Conservation (phyloP, 64 coral and sea anemone species). For the Dendronephthya gigantea region DNA sequence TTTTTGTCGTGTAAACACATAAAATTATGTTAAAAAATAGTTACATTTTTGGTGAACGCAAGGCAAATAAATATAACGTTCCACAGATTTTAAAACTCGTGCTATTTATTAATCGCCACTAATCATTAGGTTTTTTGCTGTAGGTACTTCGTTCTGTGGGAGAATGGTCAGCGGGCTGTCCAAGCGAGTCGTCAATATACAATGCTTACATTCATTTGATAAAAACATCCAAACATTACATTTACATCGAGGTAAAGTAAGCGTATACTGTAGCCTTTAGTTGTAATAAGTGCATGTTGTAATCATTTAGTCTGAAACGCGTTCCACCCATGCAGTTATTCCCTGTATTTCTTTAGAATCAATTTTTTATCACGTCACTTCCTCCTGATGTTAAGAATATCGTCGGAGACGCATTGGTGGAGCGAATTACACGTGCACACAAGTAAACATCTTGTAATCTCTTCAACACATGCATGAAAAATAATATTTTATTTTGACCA, state of each 20-base stretch:
- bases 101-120: too few relatives aligned
- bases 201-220: slow-evolving; percentile 68
- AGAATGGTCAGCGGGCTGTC: slow-evolving; percentile 73
- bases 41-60: too few relatives aligned
- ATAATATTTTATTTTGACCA: too few relatives aligned
- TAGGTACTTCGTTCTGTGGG: slow-evolving; percentile 83
- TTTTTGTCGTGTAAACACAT: too few relatives aligned
- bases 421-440: slow-evolving; percentile 62
- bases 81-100: too few relatives aligned
- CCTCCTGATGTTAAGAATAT: slow-evolving; percentile 62
- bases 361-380: slow-evolving; percentile 79
- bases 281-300: background rate
- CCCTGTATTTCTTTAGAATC: too few relatives aligned
- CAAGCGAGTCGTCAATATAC: slow-evolving; percentile 55
- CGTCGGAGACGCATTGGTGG: slow-evolving; percentile 56
- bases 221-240: slow-evolving; percentile 58
- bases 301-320: too few relatives aligned
- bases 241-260: slow-evolving; percentile 72
- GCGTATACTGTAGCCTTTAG: background rate
- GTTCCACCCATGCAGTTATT: background rate
- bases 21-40: too few relatives aligned
- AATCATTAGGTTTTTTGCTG: background rate
- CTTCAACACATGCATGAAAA: too few relatives aligned
- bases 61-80: too few relatives aligned
- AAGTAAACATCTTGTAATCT: slow-evolving; percentile 32